A percentile compares a stretch with the other conserved stretches of the same genome.
Evolutionary conservation across 2,113 vertebrate species (phyloP).

Genomic region (Austrofundulus limnaeus): DNA sequence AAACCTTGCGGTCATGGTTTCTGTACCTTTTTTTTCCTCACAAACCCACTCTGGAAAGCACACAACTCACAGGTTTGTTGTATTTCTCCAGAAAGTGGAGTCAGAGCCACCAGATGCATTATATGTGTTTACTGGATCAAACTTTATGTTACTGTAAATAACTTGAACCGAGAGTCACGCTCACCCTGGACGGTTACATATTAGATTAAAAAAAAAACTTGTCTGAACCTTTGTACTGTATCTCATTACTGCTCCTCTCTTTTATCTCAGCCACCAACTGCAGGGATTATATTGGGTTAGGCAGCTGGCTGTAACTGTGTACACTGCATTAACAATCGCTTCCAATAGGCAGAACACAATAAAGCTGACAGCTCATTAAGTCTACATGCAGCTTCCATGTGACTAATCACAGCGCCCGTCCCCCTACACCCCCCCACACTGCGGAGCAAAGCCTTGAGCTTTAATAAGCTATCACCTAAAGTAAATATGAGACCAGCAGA

Average conservation of each 20-base stretch:
- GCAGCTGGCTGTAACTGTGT: slow-evolving; percentile 37
- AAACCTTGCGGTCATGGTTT: slow-evolving; percentile 30
- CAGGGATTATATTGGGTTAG: slow-evolving; percentile 14
- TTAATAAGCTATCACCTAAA: slow-evolving; percentile 52
- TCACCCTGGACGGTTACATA: not conserved
- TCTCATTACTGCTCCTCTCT: not conserved
- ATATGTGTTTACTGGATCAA: not conserved
- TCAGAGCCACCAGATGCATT: not conserved
- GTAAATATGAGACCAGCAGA: slow-evolving; percentile 54
- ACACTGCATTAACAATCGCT: slow-evolving; percentile 28
- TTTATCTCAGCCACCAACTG: slow-evolving; percentile 1
- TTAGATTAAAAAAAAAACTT: slow-evolving; percentile 2
- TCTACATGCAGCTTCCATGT: slow-evolving; percentile 20
- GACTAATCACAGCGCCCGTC: slow-evolving; percentile 33
- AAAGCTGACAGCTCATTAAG: slow-evolving; percentile 52
- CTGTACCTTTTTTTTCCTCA: slow-evolving; percentile 17
- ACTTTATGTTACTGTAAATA: slow-evolving; percentile 1
- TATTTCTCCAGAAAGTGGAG: slow-evolving; percentile 8
- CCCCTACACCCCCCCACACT: not conserved
- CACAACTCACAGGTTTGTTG: not conserved
- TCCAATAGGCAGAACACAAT: slow-evolving; percentile 48
- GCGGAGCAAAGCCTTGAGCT: slow-evolving; percentile 27
- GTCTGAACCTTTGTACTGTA: slow-evolving; percentile 1
- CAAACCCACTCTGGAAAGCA: slow-evolving; percentile 13
- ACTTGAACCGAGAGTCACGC: slow-evolving; percentile 9